Evolutionary conservation across 2,797 vertebrate species (phyloP).

Genomic region (Microctenopoma stevenorrisi): DNA sequence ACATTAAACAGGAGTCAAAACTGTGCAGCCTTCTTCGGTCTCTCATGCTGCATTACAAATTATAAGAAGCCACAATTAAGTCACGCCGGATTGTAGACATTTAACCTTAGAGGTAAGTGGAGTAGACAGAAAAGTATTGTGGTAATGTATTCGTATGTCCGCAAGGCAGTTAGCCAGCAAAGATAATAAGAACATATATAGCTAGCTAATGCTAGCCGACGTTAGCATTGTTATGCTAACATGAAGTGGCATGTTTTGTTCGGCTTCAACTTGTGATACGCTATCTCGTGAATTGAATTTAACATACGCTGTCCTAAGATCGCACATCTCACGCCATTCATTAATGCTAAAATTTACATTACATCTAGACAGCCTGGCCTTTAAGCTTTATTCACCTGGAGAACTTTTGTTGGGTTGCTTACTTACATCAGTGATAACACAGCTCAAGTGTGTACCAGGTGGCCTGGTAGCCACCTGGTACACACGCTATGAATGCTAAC

Average conservation of each 20-base stretch:
- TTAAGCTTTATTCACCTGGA: background rate
- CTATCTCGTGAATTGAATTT: background rate
- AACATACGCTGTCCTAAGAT: background rate
- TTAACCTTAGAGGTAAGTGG: constrained; percentile 20
- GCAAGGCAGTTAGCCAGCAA: background rate
- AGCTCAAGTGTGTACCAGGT: no score
- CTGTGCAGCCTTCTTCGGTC: background rate
- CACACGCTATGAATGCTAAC: no score
- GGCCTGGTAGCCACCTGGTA: no score
- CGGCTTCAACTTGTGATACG: background rate
- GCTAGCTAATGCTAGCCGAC: constrained; percentile 28
- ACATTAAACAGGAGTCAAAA: constrained; percentile 57
- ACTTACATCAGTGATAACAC: no score
- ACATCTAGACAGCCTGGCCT: background rate
- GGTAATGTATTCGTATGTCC: rapidly evolving
- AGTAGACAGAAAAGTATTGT: rapidly evolving
- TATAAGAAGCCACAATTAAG: background rate
- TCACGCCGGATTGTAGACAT: background rate
- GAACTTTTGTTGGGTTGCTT: no score
- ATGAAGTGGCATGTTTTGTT: background rate
- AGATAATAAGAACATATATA: background rate
- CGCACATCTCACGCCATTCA: background rate
- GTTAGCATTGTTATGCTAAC: constrained; percentile 37
- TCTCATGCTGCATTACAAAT: rapidly evolving
- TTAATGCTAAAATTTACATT: background rate